Evolutionary conservation across 1,140 invertebrate genomes (phyloP), one percentile per base, ranked within the genome.

Genomic region (Maniola jurtina): DNA sequence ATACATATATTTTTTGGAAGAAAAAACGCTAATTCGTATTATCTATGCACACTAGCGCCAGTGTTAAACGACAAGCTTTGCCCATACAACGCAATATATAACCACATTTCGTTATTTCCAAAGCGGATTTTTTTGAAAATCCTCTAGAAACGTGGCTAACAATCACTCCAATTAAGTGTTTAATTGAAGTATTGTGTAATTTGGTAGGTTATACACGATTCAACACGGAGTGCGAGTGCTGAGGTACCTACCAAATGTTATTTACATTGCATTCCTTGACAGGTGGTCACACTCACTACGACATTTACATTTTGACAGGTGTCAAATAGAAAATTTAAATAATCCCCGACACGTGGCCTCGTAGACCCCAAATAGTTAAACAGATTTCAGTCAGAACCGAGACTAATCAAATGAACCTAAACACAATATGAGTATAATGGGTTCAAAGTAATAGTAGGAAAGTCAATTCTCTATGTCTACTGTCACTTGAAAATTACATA

Each of bases 21-120:
- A 13, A 45, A 61, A 78, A 72, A 68, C 68, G 59, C 62, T 70
- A 67, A 64, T 64, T 66, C 72, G 63, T 62, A 80, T 71, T 57
- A 64, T 68, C 73, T 73, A 68, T 59, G 68, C 71, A 67, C 78
- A 76, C 78, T 74, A 72, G 79, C 84, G 85, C 75, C 84, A 79
- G 74, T 85, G 88, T 90, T 88, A 90, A 40, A 90, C 86, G 88
- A 86, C 80, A 86, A 90, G 88, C 88, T 79, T 86, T 88, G 84
- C 80, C 84, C 87, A 89, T 86, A 89, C 84, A 86, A 86, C 81
- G 86, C 84, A 76, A 74, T 76, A 83, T 79, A 78, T 68, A 67
- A 73, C 70, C 64, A 64, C 70, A 50, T 72, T 60, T 55, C 38
- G 67, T 9, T 70, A 66, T 65, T 70, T 72, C 69, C 70, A 69